Conservation (phyloP, 2,113 vertebrate species). For the Gymnorhina tibicen region DNA sequence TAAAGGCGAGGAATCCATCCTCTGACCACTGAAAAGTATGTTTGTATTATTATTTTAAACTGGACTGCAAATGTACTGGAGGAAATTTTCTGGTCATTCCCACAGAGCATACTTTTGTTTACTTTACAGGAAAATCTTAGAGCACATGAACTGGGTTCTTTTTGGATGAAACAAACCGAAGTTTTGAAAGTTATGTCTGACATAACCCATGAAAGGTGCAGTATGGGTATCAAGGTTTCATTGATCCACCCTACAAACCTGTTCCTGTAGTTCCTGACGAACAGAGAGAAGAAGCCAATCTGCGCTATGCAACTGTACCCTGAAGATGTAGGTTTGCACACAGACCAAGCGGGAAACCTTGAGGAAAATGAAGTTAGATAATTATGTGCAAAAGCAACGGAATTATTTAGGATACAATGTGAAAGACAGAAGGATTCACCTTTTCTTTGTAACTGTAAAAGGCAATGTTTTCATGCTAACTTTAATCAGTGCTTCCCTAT, state of each 20-base stretch:
- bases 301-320: neutral
- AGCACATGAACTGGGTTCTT: neutral
- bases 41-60: neutral
- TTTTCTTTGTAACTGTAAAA: neutral
- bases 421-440: neutral
- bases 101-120: neutral
- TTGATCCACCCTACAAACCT: fast-evolving
- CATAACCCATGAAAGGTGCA: neutral
- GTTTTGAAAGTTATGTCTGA: neutral
- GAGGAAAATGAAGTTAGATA: neutral
- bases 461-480: neutral
- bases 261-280: neutral
- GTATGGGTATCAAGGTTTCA: neutral
- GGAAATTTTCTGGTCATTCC: neutral
- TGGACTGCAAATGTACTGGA: neutral
- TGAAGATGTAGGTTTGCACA: neutral
- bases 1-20: neutral
- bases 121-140: neutral
- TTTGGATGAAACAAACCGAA: neutral
- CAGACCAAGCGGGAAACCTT: neutral
- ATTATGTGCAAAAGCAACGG: neutral
- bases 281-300: neutral
- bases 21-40: neutral
- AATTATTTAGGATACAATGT: neutral
- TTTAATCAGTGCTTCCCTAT: neutral